These are phyloP conservation scores for Ailuropoda melanoleuca DNA, from an alignment of 2,113 vertebrate species.

Conservation along the genomic window DNA sequence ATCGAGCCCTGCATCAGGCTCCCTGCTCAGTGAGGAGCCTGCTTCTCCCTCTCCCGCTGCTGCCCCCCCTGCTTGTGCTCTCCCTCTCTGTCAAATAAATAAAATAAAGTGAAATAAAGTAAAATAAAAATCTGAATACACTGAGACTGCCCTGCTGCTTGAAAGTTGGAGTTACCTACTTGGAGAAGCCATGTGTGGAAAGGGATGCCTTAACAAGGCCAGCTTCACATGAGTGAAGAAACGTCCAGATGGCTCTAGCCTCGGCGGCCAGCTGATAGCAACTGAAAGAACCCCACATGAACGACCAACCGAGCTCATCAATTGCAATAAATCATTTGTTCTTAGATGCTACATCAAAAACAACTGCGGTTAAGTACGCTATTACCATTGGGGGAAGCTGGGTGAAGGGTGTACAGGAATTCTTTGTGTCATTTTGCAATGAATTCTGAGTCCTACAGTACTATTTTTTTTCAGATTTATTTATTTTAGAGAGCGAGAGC, in stretches of 20 bases:
- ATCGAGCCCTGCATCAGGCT: too few species aligned
- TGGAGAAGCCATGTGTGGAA: not conserved
- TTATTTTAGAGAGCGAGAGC: not conserved
- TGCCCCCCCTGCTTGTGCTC: too few species aligned
- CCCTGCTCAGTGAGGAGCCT: too few species aligned
- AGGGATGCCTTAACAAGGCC: not conserved
- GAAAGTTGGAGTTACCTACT: not conserved
- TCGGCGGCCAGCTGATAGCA: not conserved
- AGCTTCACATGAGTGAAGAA: not conserved
- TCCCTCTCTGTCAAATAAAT: too few species aligned
- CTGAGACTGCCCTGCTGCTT: not conserved
- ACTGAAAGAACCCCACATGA: not conserved
- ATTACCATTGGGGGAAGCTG: not conserved
- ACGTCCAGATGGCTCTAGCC: not conserved
- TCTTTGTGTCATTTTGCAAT: not conserved
- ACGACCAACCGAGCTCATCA: not conserved
- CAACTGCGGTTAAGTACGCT: not conserved
- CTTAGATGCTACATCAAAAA: constrained; percentile 5
- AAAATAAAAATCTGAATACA: not conserved
- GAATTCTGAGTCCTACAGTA: not conserved
- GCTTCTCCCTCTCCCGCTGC: too few species aligned
- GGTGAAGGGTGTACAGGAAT: not conserved
- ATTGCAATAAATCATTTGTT: not conserved
- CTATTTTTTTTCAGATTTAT: not conserved
- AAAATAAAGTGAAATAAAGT: too few species aligned